Conservation (phyloP, 2,888 invertebrate genomes). For the Athetis lepigone region DNA sequence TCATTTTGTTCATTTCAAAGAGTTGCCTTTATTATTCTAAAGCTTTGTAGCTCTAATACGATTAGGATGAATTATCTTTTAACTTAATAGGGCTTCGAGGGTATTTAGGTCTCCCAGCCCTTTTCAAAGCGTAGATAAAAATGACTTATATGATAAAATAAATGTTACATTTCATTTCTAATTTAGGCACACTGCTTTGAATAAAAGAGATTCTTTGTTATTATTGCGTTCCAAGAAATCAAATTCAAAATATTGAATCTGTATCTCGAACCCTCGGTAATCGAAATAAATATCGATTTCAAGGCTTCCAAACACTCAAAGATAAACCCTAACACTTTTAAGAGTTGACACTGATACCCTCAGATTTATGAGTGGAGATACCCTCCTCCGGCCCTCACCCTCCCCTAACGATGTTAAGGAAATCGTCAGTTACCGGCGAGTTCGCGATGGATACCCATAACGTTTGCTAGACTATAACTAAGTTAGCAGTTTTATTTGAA, state of each 20-base stretch:
- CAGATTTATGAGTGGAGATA: conserved; percentile 56
- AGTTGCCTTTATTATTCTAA: conserved; percentile 46
- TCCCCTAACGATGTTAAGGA: conserved; percentile 72
- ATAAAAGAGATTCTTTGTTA: background rate
- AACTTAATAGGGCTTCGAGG: conserved; percentile 21
- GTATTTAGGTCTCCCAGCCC: conserved; percentile 1
- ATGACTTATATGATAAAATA: background rate
- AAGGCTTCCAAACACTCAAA: conserved; percentile 46
- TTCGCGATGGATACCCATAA: conserved; percentile 67
- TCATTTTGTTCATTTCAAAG: conserved; percentile 54
- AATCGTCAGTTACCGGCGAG: conserved; percentile 69
- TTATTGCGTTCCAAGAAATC: background rate
- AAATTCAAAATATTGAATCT: conserved; percentile 6
- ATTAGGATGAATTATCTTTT: conserved; percentile 47
- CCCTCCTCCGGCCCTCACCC: conserved; percentile 35
- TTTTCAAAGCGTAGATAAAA: conserved; percentile 4
- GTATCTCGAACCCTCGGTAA: conserved; percentile 5
- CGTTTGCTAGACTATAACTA: conserved; percentile 56
- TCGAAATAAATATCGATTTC: conserved; percentile 48
- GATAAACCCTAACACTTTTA: conserved; percentile 58
- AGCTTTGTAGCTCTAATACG: conserved; percentile 37
- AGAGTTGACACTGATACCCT: conserved; percentile 62
- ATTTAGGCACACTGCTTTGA: background rate
- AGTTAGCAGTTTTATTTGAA: conserved; percentile 59
- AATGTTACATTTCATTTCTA: background rate